These are phyloP conservation scores for Leptinotarsa peninsularis DNA, from an alignment of 2,888 invertebrate genomes.

Conservation along the genomic window DNA sequence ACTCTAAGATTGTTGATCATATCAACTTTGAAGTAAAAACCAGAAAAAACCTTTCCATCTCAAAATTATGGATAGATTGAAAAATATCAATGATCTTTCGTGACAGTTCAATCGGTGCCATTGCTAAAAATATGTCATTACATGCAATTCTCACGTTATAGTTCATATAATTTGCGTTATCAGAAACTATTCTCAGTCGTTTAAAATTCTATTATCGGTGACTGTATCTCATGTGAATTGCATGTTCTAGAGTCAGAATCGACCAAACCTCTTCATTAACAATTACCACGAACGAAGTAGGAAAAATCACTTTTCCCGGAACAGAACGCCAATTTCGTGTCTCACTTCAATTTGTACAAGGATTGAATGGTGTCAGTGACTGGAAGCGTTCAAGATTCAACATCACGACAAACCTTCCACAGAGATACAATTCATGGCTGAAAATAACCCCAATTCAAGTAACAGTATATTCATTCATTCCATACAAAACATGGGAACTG, in stretches of 20 bases:
- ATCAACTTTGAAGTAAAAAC: too few species aligned
- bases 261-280: background rate
- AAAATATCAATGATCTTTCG: too few species aligned
- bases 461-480: constrained; percentile 25
- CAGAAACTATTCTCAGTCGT: too few species aligned
- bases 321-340: constrained; percentile 19
- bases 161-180: too few species aligned
- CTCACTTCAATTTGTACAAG: constrained; percentile 30
- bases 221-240: too few species aligned
- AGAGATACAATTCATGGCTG: constrained; percentile 40
- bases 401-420: constrained; percentile 40
- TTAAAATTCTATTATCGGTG: too few species aligned
- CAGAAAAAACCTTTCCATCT: too few species aligned
- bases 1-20: too few species aligned
- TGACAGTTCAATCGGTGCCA: too few species aligned
- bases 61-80: too few species aligned
- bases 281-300: background rate
- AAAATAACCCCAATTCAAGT: constrained; percentile 37
- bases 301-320: background rate
- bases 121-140: too few species aligned
- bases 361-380: constrained; percentile 33
- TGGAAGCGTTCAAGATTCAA: constrained; percentile 35
- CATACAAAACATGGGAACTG: background rate
- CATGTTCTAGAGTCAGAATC: background rate
- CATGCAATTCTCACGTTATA: too few species aligned